Evolutionary conservation across 2,888 invertebrate species (phyloP).

Genomic region (Crepidodera aurea): DNA sequence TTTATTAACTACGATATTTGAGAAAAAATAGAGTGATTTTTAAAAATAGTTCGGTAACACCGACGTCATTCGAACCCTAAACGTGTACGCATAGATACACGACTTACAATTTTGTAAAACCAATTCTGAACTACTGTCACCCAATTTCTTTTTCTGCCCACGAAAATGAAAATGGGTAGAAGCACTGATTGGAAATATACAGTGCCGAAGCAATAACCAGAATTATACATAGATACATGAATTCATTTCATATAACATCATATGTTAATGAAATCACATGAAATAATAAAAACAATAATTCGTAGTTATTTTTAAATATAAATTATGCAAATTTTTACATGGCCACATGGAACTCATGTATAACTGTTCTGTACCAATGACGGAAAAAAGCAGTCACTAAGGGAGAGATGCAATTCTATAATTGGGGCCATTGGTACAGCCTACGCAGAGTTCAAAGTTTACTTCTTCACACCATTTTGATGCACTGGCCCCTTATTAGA

Average conservation of each 20-base stretch:
- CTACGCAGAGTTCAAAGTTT: slow-evolving; percentile 51
- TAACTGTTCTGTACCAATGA: slow-evolving; percentile 54
- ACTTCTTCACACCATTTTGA: slow-evolving; percentile 57
- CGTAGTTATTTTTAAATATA: slow-evolving; percentile 52
- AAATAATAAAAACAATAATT: slow-evolving; percentile 55
- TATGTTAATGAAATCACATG: slow-evolving; percentile 59
- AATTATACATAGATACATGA: slow-evolving; percentile 59
- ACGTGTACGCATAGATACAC: slow-evolving; percentile 33
- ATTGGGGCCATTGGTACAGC: slow-evolving; percentile 53
- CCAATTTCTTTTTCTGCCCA: slow-evolving; percentile 60
- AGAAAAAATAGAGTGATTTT: no score
- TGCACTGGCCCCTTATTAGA: slow-evolving; percentile 51
- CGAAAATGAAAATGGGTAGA: slow-evolving; percentile 59
- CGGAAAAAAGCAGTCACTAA: slow-evolving; percentile 32
- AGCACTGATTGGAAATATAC: slow-evolving; percentile 52
- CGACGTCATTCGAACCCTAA: slow-evolving; percentile 36
- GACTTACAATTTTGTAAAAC: slow-evolving; percentile 47
- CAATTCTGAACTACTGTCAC: slow-evolving; percentile 61
- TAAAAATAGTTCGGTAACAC: slow-evolving; percentile 29
- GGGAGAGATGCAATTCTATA: slow-evolving; percentile 28
- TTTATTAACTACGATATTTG: no score
- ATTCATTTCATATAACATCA: slow-evolving; percentile 58
- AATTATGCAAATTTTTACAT: slow-evolving; percentile 52
- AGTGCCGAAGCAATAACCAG: slow-evolving; percentile 59
- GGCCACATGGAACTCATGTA: slow-evolving; percentile 59